phyloP scores from a whole-genome alignment of 2,888 invertebrate genomes.

The Temnothorax unifasciatus region DNA sequence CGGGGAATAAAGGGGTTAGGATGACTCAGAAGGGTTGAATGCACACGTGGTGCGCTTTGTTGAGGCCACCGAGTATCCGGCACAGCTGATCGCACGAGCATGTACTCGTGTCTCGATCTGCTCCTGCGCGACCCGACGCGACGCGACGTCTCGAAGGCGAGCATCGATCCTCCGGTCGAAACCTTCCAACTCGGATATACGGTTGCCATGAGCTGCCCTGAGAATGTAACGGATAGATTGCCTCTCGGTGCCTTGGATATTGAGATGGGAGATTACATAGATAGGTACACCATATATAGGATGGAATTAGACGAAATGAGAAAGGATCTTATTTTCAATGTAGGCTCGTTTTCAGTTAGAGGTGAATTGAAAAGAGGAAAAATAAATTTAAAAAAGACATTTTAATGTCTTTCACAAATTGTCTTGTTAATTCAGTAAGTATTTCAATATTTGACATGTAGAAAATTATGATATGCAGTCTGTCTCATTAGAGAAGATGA shows the following conservation, averaged over 20 bases:
- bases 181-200: not conserved
- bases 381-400: not conserved
- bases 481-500: no score
- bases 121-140: slow-evolving; percentile 47
- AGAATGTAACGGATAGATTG: slow-evolving; percentile 14
- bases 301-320: not conserved
- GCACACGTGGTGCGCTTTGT: slow-evolving; percentile 54
- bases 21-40: slow-evolving; percentile 44
- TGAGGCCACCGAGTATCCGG: slow-evolving; percentile 34
- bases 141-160: slow-evolving; percentile 25
- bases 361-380: not conserved
- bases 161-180: slow-evolving; percentile 51
- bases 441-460: no score
- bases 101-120: slow-evolving; percentile 36
- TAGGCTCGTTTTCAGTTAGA: not conserved
- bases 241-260: not conserved
- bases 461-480: no score
- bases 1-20: not conserved
- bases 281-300: no score
- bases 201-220: not conserved
- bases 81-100: slow-evolving; percentile 56
- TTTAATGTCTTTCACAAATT: not conserved
- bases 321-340: not conserved
- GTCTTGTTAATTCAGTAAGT: no score
- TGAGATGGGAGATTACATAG: not conserved